Base-by-base conservation (phyloP, 1,140 invertebrate genomes). In the Psilanteris sp. region DNA sequence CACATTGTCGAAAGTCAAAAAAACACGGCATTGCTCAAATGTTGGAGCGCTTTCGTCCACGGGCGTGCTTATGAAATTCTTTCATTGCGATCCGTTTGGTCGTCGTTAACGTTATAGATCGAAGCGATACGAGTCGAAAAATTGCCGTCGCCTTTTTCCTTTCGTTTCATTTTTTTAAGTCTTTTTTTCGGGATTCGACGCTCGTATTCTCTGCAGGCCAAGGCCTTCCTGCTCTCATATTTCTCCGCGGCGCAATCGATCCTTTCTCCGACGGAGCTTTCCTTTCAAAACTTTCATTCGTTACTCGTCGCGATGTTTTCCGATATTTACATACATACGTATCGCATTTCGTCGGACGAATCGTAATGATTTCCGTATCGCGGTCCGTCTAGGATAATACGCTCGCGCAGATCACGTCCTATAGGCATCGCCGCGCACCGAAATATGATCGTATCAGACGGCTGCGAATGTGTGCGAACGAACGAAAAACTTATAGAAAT, bases 211-310 rank as follows among this genome's bases (percentile, higher is more conserved):
- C 54, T 64, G 29, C 57, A 62, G 64, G 41, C 55, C 59, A 70
- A 70, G 73, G 72, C 64, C 57, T 75, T 64, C 55, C 57, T 76
- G 73, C 73, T 76, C 73, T 77, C 73, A 71, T 77, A 77, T 77
- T 62, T 71, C 73, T 66, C 41, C 34, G 61, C 67, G 18, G 48
- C 55, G 61, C 61, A 67, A 72, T 77, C 61, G 74, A 72, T 72
- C 74, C 74, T 77, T 77, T 77, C 74, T 72, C 67, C 74, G 34
- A 62, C 74, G 74, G n/a, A 71, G 74, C 74, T 77, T 77, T 77
- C 74, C 74, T 77, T 77, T 72, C 74, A 48, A 72, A 66, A 77
- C 74, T 77, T 77, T 72, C 74, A 77, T 77, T 77, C 55, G 54
- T 68, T 39, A 43, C 29, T 26, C 64, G 46, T 66, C 39, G 37